Evolutionary conservation across 2,888 invertebrate species (phyloP), one percentile per base, ranked within the genome.

Genomic region (Minunthozetes semirufus): DNA sequence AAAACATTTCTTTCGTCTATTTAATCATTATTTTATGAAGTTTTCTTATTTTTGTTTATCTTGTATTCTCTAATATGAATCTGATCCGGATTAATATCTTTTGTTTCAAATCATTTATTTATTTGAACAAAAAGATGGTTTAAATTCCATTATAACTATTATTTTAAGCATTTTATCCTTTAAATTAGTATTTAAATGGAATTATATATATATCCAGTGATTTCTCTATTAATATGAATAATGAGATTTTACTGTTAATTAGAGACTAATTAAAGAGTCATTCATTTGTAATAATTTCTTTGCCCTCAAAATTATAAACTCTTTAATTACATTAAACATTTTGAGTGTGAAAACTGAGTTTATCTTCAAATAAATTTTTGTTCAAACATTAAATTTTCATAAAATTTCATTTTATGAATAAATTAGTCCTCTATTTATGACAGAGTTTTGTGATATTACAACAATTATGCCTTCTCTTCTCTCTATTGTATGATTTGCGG

Each of bases 181-280:
- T 1, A 42, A 42, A 42, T 42, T 13, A 11, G 11, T 8, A 1
- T 42, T 9, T 8, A 42, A 13, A 42, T 11, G 42, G 11, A 13
- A 42, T n/a, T n/a, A n/a, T n/a, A 48, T 25, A 56, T 25, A 22
- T 56, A 56, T 56, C 11, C 42, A 6, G 11, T 11, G 11, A 42
- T 42, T 42, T 42, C 33, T 42, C 42, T 42, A 42, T 42, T 42
- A 6, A 56, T 50, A 50, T 50, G 19, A 50, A 19, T 50, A 50
- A 50, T 50, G 50, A 56, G 25, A 22, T 56, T 22, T 56, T 56
- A 50, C 50, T 50, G 50, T 19, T 50, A 56, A 56, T 56, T 56
- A 56, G 22, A n/a, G 5, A 56, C 56, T 56, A 56, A 56, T 56
- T 56, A 56, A 56, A 56, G n/a, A n/a, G 56, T 56, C 56, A 56